Conservation (phyloP, 2,888 invertebrate species). For the Labia minor region DNA sequence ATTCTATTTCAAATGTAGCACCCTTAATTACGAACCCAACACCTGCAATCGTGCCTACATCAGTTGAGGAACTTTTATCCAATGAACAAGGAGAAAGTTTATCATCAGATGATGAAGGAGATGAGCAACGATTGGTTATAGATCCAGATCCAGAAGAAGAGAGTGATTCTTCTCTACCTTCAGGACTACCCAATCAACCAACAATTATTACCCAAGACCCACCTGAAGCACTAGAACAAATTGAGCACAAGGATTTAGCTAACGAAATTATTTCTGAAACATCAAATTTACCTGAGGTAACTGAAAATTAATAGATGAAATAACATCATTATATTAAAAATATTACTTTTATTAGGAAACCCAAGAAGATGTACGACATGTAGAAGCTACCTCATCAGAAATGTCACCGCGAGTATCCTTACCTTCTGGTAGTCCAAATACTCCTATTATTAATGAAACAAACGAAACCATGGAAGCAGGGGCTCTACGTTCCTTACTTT, state of each 20-base stretch:
- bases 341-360: background rate
- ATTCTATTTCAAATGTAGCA: background rate
- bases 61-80: background rate
- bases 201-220: background rate
- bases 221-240: background rate
- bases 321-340: too few relatives aligned
- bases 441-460: background rate
- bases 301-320: background rate
- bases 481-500: slow-evolving; percentile 49
- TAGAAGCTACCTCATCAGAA: background rate
- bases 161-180: background rate
- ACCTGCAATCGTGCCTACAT: background rate
- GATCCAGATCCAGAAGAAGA: background rate
- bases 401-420: background rate
- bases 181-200: background rate
- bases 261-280: background rate
- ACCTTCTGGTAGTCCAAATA: background rate
- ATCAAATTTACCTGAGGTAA: background rate
- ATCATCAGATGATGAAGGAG: slow-evolving; percentile 22
- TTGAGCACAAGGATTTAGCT: background rate
- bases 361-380: background rate
- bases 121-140: slow-evolving; percentile 20
- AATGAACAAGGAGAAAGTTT: slow-evolving; percentile 37
- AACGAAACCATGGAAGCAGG: slow-evolving; percentile 22
- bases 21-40: background rate